These are phyloP conservation scores for Alligator mississippiensis DNA, from an alignment of 2,113 vertebrate genomes.

Conservation along the genomic window DNA sequence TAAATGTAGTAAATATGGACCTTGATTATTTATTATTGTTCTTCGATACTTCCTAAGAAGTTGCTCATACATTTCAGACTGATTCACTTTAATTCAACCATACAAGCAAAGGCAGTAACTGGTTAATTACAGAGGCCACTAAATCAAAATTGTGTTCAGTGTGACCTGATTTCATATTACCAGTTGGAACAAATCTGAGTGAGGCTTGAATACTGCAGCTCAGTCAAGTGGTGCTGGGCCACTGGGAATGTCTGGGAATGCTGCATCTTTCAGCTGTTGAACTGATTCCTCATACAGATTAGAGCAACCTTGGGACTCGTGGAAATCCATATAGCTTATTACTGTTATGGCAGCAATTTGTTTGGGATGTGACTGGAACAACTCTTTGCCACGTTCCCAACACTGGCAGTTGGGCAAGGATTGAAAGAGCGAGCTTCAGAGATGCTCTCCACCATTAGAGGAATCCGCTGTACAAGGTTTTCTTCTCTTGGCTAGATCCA, in stretches of 20 bases:
- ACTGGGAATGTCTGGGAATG: neutral
- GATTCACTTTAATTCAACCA: neutral
- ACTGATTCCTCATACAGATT: constrained; percentile 12
- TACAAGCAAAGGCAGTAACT: neutral
- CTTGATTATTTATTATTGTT: neutral
- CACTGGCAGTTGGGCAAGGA: neutral
- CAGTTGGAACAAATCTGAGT: neutral
- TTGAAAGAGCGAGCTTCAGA: neutral
- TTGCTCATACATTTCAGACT: neutral
- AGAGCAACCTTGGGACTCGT: neutral
- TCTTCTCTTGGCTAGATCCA: neutral
- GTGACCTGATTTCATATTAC: neutral
- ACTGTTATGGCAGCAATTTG: neutral
- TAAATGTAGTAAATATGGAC: neutral
- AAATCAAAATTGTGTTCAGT: neutral
- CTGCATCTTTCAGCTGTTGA: neutral
- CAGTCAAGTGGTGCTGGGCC: constrained; percentile 13
- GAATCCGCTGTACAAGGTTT: neutral
- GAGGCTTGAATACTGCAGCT: neutral
- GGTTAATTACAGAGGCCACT: neutral
- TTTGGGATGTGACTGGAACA: neutral
- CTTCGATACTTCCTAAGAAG: neutral
- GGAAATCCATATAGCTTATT: neutral
- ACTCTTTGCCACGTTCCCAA: neutral
- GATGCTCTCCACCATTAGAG: neutral